These are phyloP conservation scores for Amphiduros pacificus DNA, from an alignment of 2,888 invertebrate species.

Conservation along the genomic window DNA sequence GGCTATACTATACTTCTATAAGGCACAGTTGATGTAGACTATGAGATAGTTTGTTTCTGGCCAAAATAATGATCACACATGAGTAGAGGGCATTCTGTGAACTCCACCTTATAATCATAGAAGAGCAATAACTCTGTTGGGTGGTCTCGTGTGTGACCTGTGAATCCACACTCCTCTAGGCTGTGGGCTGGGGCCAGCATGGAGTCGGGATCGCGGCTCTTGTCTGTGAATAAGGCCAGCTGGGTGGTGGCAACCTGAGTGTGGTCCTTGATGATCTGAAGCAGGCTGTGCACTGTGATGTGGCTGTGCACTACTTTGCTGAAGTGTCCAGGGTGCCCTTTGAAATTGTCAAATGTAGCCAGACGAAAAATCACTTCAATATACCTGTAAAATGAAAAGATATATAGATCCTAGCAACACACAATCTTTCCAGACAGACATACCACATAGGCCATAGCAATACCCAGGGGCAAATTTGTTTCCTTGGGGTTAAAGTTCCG, in stretches of 20 bases:
- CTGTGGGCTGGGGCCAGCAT: conserved; percentile 40
- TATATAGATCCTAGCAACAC: too few species aligned
- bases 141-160: conserved; percentile 40
- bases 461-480: too few species aligned
- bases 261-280: conserved; percentile 43
- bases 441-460: too few species aligned
- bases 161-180: conserved; percentile 48
- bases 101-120: conserved; percentile 55
- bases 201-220: conserved; percentile 39
- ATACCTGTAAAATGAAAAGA: conserved; percentile 40
- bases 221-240: conserved; percentile 49
- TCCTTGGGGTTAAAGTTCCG: too few species aligned
- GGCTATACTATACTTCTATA: too few species aligned
- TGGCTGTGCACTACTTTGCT: conserved; percentile 46
- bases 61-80: conserved; percentile 55
- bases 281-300: conserved; percentile 42
- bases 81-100: conserved; percentile 51
- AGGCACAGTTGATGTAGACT: too few species aligned
- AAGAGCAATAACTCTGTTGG: conserved; percentile 46
- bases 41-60: too few species aligned
- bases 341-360: conserved; percentile 49
- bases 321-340: conserved; percentile 48
- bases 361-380: conserved; percentile 42
- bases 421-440: too few species aligned
- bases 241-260: conserved; percentile 45